Evolutionary conservation across 2,113 vertebrate species (phyloP).

Genomic region (Promerops cafer): DNA sequence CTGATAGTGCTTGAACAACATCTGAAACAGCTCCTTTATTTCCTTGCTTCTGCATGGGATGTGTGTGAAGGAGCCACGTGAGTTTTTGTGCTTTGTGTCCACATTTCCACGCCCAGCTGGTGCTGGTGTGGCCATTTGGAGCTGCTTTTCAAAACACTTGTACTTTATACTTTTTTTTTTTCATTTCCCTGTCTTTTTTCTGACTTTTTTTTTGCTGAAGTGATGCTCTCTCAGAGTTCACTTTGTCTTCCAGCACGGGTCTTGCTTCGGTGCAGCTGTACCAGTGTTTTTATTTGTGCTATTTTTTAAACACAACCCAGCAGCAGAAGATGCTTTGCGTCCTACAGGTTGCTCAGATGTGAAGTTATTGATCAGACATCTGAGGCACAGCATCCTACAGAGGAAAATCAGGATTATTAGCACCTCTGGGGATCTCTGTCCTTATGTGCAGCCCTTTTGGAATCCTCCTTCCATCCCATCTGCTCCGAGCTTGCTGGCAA

Average conservation of each 20-base stretch:
- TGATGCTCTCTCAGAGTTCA: not conserved
- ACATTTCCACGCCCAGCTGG: not conserved
- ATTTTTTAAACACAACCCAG: not conserved
- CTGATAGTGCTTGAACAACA: not conserved
- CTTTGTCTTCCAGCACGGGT: not conserved
- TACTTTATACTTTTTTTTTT: not conserved
- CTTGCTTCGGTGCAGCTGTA: not conserved
- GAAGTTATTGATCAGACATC: constrained; percentile 13
- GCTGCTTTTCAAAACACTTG: not conserved
- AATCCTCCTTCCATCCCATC: constrained; percentile 24
- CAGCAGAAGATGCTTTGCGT: not conserved
- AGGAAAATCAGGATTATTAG: not conserved
- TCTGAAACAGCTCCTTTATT: not conserved
- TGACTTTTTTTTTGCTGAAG: not conserved
- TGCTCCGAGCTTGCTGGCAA: not conserved
- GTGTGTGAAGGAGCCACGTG: not conserved
- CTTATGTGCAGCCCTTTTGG: constrained; percentile 26
- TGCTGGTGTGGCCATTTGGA: not conserved
- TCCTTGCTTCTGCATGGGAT: not conserved
- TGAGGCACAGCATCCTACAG: not conserved
- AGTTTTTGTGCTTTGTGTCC: not conserved
- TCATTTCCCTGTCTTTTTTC: not conserved
- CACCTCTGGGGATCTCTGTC: constrained; percentile 22
- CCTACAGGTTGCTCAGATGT: not conserved
- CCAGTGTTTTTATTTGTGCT: not conserved